A percentile compares a stretch with the other conserved stretches of the same genome.
These are phyloP conservation scores for Synanthedon tipuliformis DNA, from an alignment of 2,888 invertebrate genomes.

Conservation along the genomic window DNA sequence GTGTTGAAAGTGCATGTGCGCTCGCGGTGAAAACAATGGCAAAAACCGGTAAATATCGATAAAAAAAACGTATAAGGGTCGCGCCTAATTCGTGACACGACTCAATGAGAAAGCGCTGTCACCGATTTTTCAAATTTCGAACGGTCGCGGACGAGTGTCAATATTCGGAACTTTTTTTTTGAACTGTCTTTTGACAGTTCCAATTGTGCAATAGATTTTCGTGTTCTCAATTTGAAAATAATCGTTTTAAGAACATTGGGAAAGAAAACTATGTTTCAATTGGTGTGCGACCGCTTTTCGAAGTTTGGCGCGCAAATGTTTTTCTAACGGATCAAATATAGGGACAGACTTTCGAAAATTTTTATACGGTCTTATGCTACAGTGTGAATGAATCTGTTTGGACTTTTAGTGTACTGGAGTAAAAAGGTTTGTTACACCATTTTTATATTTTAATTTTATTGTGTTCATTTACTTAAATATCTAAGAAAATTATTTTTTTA, in stretches of 20 bases:
- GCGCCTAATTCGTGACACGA: neutral
- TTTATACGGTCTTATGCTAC: too few relatives aligned
- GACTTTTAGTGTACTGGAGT: too few relatives aligned
- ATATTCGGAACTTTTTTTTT: neutral
- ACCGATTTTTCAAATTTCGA: slow-evolving; percentile 15
- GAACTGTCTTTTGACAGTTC: neutral
- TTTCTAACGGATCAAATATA: too few relatives aligned
- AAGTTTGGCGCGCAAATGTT: neutral
- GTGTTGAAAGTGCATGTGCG: slow-evolving; percentile 68
- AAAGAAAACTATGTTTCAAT: neutral
- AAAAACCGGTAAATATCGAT: slow-evolving; percentile 32
- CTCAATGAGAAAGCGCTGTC: slow-evolving; percentile 23
- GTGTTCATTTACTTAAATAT: too few relatives aligned
- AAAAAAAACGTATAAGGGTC: slow-evolving; percentile 7
- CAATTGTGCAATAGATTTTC: too few relatives aligned
- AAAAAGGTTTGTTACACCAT: too few relatives aligned
- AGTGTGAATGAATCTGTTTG: too few relatives aligned
- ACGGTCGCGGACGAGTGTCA: slow-evolving; percentile 5
- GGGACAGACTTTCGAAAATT: too few relatives aligned
- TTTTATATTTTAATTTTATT: too few relatives aligned
- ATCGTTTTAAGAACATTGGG: neutral
- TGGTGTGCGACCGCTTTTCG: neutral
- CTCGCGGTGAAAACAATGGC: slow-evolving; percentile 48
- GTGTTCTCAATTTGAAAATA: neutral
- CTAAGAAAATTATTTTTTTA: too few relatives aligned